Base-by-base conservation (phyloP, 1,140 invertebrate species). In the Brachionus paranguensis region DNA sequence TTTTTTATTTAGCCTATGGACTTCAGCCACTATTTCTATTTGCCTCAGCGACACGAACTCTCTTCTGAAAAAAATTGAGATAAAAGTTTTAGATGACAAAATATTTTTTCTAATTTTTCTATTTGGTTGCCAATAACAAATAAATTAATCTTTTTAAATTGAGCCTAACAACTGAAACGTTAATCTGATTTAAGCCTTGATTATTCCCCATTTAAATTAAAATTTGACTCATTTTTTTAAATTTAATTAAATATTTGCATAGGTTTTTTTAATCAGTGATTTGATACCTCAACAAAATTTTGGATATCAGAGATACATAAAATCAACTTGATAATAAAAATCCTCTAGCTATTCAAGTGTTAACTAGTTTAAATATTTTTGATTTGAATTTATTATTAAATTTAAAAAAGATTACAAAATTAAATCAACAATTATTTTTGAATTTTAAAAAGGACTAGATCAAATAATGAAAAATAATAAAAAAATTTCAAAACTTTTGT, bases 41-140 rank as follows among this genome's bases (percentile, higher is more conserved):
- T 53, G 47, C 12, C 17, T 53, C n/a, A 60, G 20, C 17, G 17
- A 60, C 20, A 60, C 17, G 53, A 20, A 20, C 53, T 8, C 17
- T 20, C 53, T 20, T 60, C 33, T 27, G 20, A 60, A 60, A 60
- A 60, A 41, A 68, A 41, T 68, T 33, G 65, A 68, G 65, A 68
- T 68, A 68, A 68, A 29, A 68, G 10, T 14, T 68, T 24, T 68
- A 11, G 0, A 68, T 68, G 29, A 68, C 65, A 37, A 68, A 68
- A 14, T 10, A 60, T 60, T 55, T 55, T 33, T 60, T 37, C 7
- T 37, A 43, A 72, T 43, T 68, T 68, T 68, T 41, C 1, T 2
- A 41, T 41, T 41, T 43, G 68, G 68, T 72, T 72, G 68, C 68
- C 24, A 72, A 20, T 72, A 72, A 43, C 68, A 72, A 72, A 43